Percentiles rank a stretch among this genome's conserved stretches.
phyloP scores from a whole-genome alignment of 2,113 vertebrate genomes.

The Hemicordylus capensis region DNA sequence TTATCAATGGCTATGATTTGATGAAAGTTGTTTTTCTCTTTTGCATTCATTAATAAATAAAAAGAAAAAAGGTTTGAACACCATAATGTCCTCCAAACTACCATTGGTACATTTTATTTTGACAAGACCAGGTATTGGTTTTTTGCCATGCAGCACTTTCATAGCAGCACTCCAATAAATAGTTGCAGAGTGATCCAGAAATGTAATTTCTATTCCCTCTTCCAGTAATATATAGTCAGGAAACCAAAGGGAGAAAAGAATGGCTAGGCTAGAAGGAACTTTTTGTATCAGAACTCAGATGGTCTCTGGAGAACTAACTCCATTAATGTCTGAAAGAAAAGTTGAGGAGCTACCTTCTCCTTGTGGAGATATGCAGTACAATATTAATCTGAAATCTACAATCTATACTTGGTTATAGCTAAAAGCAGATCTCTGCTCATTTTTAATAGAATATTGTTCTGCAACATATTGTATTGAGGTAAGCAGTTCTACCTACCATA shows the following conservation, averaged over 20 bases:
- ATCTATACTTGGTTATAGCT: neutral
- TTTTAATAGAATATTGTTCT: neutral
- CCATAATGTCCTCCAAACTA: constrained; percentile 8
- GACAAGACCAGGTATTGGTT: neutral
- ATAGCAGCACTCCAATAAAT: neutral
- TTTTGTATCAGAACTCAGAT: constrained; percentile 9
- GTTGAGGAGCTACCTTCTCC: neutral
- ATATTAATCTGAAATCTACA: neutral
- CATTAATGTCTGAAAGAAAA: constrained; percentile 13
- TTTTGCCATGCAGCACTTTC: neutral
- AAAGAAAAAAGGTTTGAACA: neutral
- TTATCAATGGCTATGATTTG: neutral
- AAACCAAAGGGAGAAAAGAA: neutral
- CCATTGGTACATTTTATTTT: constrained; percentile 20
- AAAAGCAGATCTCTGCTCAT: neutral
- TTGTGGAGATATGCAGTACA: neutral
- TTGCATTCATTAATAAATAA: constrained; percentile 14
- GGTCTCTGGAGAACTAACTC: constrained; percentile 6
- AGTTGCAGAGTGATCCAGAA: constrained; percentile 20
- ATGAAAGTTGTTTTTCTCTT: neutral
- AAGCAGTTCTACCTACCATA: neutral
- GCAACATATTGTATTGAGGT: neutral
- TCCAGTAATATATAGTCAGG: constrained; percentile 9
- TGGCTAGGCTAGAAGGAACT: neutral
- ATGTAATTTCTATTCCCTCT: constrained; percentile 9